Evolutionary conservation across 2,888 invertebrate species (phyloP).

Genomic region (Alloscopus bannaensis): DNA sequence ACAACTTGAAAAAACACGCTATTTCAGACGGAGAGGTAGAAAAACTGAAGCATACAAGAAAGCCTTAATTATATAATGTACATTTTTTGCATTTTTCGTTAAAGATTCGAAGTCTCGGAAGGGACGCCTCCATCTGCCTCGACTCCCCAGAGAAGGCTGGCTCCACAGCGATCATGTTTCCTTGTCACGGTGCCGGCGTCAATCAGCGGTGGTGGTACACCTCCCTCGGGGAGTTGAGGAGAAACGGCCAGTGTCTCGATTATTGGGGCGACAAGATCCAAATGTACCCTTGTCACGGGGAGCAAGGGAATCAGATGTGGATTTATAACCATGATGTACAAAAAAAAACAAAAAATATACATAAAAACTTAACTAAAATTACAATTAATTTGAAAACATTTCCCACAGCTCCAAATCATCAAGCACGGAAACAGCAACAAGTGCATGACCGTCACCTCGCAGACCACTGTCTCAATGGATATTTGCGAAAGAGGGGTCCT

Average conservation of each 20-base stretch:
- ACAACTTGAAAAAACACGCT: constrained; percentile 76
- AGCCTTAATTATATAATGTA: background rate
- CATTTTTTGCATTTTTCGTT: background rate
- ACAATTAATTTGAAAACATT: background rate
- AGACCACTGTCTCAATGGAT: constrained; percentile 23
- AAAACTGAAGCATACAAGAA: background rate
- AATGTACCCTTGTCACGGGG: constrained; percentile 35
- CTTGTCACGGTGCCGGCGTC: constrained; percentile 46
- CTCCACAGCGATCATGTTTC: constrained; percentile 3
- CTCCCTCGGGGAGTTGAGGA: constrained; percentile 34
- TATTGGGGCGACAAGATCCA: constrained; percentile 10
- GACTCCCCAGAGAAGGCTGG: constrained; percentile 14
- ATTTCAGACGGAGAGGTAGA: constrained; percentile 1
- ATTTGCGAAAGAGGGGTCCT: background rate
- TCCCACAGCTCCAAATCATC: background rate
- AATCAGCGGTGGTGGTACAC: constrained; percentile 55
- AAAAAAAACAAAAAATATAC: background rate
- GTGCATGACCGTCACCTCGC: constrained; percentile 18
- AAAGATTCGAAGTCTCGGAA: constrained; percentile 32
- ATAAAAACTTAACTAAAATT: background rate
- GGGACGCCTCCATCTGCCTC: constrained; percentile 30
- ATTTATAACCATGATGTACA: constrained; percentile 36
- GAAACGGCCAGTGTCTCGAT: constrained; percentile 43
- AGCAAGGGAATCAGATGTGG: constrained; percentile 52
- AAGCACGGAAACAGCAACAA: constrained; percentile 18